A percentile compares a stretch with the other conserved stretches of the same genome.
Evolutionary conservation across 30 jellyfish, hydroid and myxozoan genomes (phyloP).

Genomic region (Aurelia aurita): DNA sequence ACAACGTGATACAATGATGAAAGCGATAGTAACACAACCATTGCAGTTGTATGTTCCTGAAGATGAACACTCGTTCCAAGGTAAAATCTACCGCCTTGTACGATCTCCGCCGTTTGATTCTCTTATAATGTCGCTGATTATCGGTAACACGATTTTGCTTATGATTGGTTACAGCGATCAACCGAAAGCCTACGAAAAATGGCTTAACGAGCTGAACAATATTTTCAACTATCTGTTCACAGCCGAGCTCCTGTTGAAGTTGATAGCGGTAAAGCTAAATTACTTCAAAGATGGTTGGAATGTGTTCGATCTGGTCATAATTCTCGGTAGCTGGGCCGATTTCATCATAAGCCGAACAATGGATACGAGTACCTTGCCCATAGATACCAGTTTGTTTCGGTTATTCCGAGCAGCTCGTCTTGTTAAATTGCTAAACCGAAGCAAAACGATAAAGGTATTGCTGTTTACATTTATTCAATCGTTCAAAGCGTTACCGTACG

Average conservation of each 20-base stretch:
- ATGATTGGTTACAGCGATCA: slow-evolving; percentile 74
- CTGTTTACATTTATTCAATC: slow-evolving; percentile 84
- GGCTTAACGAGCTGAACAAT: slow-evolving; percentile 56
- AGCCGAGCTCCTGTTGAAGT: slow-evolving; percentile 69
- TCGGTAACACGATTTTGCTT: slow-evolving; percentile 64
- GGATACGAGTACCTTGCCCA: slow-evolving; percentile 48
- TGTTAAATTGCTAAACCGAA: slow-evolving; percentile 76
- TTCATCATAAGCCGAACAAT: slow-evolving; percentile 55
- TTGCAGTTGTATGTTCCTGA: slow-evolving; percentile 84
- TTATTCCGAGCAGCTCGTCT: slow-evolving; percentile 89
- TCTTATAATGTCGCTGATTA: slow-evolving; percentile 68
- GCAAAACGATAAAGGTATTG: slow-evolving; percentile 70
- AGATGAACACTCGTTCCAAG: slow-evolving; percentile 75
- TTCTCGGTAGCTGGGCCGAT: slow-evolving; percentile 85
- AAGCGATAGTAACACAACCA: slow-evolving; percentile 85
- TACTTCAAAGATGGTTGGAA: slow-evolving; percentile 91
- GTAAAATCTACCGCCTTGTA: slow-evolving; percentile 80
- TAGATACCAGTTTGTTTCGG: slow-evolving; percentile 75
- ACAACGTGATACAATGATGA: slow-evolving; percentile 78
- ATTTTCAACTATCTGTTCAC: slow-evolving; percentile 76
- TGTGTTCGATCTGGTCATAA: slow-evolving; percentile 77
- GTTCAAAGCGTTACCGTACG: slow-evolving; percentile 90
- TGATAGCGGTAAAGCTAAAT: slow-evolving; percentile 76
- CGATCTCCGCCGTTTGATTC: slow-evolving; percentile 77
- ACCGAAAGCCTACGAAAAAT: slow-evolving; percentile 66